Evolutionary conservation across 2,797 vertebrate genomes (phyloP), one percentile per base, ranked within the genome.

Genomic region (Setipinna tenuifilis): DNA sequence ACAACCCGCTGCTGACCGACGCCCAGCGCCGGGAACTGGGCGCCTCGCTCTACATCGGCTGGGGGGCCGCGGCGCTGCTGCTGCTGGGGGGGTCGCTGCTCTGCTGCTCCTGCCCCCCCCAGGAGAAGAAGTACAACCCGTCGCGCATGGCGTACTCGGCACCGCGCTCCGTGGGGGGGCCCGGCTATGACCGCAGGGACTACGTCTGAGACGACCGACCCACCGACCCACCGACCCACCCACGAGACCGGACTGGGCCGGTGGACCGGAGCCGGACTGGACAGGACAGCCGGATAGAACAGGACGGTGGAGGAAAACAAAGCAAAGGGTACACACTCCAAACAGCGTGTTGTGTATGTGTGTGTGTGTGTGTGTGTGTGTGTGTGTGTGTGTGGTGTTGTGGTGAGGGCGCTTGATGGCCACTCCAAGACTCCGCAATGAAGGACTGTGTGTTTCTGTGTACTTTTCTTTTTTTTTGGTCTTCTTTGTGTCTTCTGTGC

Each of bases 71-170:
- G 0, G 95, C 94, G 0, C 95, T 99, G 81, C 94, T 97, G 85
- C 65, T 99, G 17, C 92, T 98, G 0, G 98, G 98, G 0, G 98
- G 98, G 0, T 94, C 94, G 0, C 90, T 99, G 91, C 97, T 98
- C 19, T 99, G 98, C 93, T 98, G 97, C 85, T 96, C 97, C 82
- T 99, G 98, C 81, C 98, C 97, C 0, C 97, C 98, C 11, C 94
- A 93, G 6, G 96, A 97, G 0, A 95, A 96, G 90, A 95, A 96
- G 88, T 98, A 97, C 88, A 91, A 93, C 87, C 89, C 95, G 0
- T 88, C 97, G 41, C 94, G 97, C 86, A 95, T 97, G 94, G 94
- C 96, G 19, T 98, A 98, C 91, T 97, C 97, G 0, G 95, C 95
- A 0, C 93, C 97, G 0, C 94, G 96, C 86, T 97, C 98, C 0